Evolutionary conservation across 2,797 vertebrate genomes (phyloP).

Genomic region (Betta splendens): DNA sequence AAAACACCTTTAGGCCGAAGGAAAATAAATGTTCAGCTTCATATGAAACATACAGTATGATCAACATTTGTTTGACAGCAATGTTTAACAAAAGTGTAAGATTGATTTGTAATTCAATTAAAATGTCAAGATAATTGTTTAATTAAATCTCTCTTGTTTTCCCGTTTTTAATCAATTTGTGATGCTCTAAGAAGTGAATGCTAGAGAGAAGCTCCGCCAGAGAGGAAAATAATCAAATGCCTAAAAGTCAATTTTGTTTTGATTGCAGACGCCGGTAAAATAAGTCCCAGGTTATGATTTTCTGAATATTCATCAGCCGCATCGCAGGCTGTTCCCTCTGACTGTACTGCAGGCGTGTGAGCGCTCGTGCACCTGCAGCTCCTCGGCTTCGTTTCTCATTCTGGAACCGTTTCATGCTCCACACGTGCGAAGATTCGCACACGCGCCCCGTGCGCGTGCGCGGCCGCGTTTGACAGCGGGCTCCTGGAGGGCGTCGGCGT

Average conservation of each 20-base stretch:
- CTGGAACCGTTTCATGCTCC: neutral
- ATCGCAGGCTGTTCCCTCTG: neutral
- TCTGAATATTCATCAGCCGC: neutral
- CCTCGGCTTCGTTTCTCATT: constrained; percentile 3
- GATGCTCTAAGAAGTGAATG: neutral
- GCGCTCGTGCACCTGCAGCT: neutral
- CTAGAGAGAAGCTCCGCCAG: neutral
- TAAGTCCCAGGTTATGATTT: neutral
- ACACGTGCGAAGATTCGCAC: neutral
- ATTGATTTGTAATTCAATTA: neutral
- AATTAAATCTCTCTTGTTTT: constrained; percentile 7
- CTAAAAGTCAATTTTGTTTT: constrained; percentile 10
- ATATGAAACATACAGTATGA: no score
- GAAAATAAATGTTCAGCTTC: no score
- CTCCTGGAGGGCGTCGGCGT: constrained; percentile 52
- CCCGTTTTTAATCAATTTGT: neutral
- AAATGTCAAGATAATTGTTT: constrained; percentile 7
- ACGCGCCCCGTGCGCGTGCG: constrained; percentile 16
- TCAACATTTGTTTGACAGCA: neutral
- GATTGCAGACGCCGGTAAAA: neutral
- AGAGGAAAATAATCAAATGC: constrained; percentile 13
- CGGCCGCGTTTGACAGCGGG: constrained; percentile 44
- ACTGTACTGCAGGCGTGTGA: neutral
- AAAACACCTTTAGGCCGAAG: no score
- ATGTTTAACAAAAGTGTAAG: neutral